Base-by-base conservation (phyloP, 1,140 invertebrate genomes). In the Tribolium castaneum region DNA sequence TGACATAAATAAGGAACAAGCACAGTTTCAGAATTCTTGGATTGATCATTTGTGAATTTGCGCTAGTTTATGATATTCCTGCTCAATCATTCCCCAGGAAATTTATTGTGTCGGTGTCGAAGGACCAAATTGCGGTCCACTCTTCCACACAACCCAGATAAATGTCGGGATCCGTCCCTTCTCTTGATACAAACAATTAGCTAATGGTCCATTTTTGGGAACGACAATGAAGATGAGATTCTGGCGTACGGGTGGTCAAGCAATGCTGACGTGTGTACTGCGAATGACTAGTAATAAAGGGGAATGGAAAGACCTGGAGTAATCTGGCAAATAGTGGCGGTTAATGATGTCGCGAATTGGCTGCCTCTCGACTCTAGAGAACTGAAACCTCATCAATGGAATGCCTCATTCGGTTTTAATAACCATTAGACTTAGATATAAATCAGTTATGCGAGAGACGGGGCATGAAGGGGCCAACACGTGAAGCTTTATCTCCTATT, bases 131-230 rank as follows among this genome's bases (percentile, higher is more conserved):
- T 45, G 39, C 39, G 9, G 39, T 9, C 39, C 51, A 52, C 51
- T 52, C 13, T 52, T 52, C 51, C n/a, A 19, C 51, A 52, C 10
- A 52, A 13, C 54, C 54, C 19, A 25, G 54, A 59, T 59, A 59
- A 59, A 59, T 59, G 54, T 59, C 54, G 14, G 19, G 19, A n/a
- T n/a, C 54, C 0, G 30, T 25, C 54, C 54, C 54, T 59, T 59
- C 16, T 52, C 54, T 25, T 22, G 54, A 59, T 59, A 59, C 54
- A 59, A 59, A 59, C 54, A 59, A 59, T 59, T 59, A 59, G 54
- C 54, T 59, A 59, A 59, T 59, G 54, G 54, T 59, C 54, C 30
- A 25, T 59, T 59, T 59, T 59, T 59, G 54, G 54, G 54, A 59
- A 52, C 51, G 54, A 59, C 54, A 22, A 25, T 25, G 54, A 59